Evolutionary conservation across 2,888 invertebrate genomes (phyloP).

Genomic region (Polydrusus pterygomalis): DNA sequence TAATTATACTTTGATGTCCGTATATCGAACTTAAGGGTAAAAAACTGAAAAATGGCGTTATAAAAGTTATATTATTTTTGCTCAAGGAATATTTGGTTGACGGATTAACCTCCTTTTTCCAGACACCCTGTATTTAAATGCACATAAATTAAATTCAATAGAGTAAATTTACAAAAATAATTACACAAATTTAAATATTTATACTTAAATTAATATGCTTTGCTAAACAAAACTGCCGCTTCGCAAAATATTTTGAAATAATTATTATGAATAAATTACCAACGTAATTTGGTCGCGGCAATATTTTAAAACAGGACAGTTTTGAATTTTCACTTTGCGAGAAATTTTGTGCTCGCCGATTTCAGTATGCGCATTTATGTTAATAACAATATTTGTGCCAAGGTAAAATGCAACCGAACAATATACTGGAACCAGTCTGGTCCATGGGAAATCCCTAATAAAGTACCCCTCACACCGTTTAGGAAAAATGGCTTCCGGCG

Average conservation of each 20-base stretch:
- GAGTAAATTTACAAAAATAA: conserved; percentile 5
- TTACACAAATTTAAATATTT: not conserved
- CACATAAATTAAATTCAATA: conserved; percentile 13
- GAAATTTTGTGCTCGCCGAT: not conserved
- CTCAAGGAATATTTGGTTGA: too few species aligned
- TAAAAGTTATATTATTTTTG: too few species aligned
- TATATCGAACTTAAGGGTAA: too few species aligned
- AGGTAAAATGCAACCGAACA: too few species aligned
- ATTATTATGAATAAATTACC: conserved; percentile 9
- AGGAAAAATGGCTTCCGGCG: too few species aligned
- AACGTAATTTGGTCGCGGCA: not conserved
- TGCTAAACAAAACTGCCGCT: not conserved
- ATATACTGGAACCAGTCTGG: too few species aligned
- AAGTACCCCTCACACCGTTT: too few species aligned
- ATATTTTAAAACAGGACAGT: not conserved
- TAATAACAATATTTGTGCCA: not conserved
- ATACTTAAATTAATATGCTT: conserved; percentile 11
- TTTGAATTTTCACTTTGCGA: conserved; percentile 1
- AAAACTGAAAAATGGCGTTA: too few species aligned
- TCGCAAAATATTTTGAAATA: conserved; percentile 10
- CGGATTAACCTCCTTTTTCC: too few species aligned
- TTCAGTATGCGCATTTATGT: not conserved
- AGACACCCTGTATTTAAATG: not conserved
- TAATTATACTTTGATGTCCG: too few species aligned
- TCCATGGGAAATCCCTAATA: too few species aligned